Base-by-base conservation (phyloP, 2,888 invertebrate genomes). In the Baccha elongata region DNA sequence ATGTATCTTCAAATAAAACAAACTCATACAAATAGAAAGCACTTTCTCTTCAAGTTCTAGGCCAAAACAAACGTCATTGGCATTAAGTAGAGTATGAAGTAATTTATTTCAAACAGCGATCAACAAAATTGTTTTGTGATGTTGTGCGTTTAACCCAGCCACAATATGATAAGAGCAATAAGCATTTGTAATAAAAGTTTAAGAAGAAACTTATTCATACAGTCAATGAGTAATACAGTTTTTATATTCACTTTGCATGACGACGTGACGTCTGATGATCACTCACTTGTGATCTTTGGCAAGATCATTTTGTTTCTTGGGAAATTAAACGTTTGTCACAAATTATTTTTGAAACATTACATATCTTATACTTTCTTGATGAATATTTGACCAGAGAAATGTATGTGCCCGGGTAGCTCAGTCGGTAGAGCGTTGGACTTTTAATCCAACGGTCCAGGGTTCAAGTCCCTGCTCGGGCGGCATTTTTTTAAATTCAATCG, bases 391-490 rank as follows among this genome's bases (percentile, higher is more conserved):
- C 53, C 1, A 1, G 0, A 0, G 0, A 11, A 8, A 1, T n/a
- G 0, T 0, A 75, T 53, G 5, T 76, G 83, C 83, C 83, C 83
- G 83, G 83, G 83, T 83, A 83, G 83, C 83, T 83, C 83, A 83
- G 83, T 83, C 78, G 83, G 83, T 83, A 83, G 83, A 83, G 83
- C 83, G 83, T 83, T 83, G 83, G 83, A 83, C 83, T 83, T 83
- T 83, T 83, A 83, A 83, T 83, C 83, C 83, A 83, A 83, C 83
- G 83, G 83, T 83, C 83, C 83, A 83, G 83, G 83, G 83, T 83
- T 83, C 83, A 83, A 83, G 83, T 83, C 83, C 83, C 83, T 83
- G 83, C 83, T 83, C 83, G 83, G 83, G 83, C 83, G 83, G 62
- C n/a, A 7, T 83, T 78, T 53, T 50, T 48, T 73, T 11, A 15